phyloP scores from a whole-genome alignment of 2,888 invertebrate genomes.

The Lumbricus terrestris region DNA sequence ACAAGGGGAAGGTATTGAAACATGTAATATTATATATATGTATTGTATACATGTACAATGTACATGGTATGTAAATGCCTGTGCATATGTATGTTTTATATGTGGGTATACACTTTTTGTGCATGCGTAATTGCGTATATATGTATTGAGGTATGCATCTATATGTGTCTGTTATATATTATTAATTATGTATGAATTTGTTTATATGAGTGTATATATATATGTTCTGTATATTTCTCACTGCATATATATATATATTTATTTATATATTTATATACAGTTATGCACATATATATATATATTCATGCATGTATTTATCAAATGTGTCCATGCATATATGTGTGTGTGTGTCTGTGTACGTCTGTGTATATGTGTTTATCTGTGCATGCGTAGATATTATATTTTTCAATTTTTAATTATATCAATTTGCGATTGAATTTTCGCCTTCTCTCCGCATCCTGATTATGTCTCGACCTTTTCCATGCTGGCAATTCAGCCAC shows the following conservation, averaged over 20 bases:
- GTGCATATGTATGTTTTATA: too few relatives aligned
- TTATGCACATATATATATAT: not conserved
- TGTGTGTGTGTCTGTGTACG: not conserved
- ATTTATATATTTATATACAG: too few relatives aligned
- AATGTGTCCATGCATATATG: not conserved
- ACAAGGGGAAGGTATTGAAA: too few relatives aligned
- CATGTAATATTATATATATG: too few relatives aligned
- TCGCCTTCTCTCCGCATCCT: not conserved
- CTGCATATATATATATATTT: too few relatives aligned
- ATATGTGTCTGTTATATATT: not conserved
- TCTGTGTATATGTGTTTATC: not conserved
- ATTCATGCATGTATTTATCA: not conserved
- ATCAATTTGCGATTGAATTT: not conserved
- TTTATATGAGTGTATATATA: not conserved
- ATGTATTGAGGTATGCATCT: not conserved
- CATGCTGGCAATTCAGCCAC: not conserved
- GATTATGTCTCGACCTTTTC: not conserved
- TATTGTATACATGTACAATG: too few relatives aligned
- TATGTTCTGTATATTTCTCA: not conserved
- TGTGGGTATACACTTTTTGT: too few relatives aligned
- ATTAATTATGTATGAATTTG: not conserved
- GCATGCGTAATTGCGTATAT: too few relatives aligned
- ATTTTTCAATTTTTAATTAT: slow-evolving; percentile 3
- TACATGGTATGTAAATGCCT: too few relatives aligned
- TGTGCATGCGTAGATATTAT: not conserved